Percentiles rank a stretch among this genome's conserved stretches.
Conservation (phyloP, 2,888 invertebrate species). For the Strigamia maritima region DNA sequence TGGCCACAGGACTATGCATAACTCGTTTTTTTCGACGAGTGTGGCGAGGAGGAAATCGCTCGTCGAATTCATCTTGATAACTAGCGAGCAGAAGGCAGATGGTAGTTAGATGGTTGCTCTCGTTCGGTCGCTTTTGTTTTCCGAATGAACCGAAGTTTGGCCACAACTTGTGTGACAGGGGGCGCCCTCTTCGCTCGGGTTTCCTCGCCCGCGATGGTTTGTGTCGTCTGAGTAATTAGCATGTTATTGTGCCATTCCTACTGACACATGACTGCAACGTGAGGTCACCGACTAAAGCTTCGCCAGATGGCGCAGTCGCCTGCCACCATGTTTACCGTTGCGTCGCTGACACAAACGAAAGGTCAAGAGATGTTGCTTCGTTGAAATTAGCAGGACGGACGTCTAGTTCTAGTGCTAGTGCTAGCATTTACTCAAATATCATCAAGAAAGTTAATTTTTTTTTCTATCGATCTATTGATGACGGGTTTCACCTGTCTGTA, state of each 20-base stretch:
- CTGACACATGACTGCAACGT: constrained; percentile 16
- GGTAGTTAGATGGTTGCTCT: no score
- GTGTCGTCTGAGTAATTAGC: constrained; percentile 18
- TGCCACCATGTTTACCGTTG: background rate
- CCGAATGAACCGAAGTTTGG: background rate
- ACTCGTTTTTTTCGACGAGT: no score
- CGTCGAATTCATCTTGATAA: constrained; percentile 3
- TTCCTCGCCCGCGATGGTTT: background rate
- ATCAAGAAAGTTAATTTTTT: no score
- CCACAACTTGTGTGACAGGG: background rate
- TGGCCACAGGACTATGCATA: no score
- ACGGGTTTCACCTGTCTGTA: no score
- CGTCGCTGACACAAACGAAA: background rate
- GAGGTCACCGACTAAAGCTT: background rate
- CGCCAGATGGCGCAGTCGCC: constrained; percentile 7
- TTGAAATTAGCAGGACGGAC: constrained; percentile 6
- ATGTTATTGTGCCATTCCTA: constrained; percentile 15
- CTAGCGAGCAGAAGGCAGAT: background rate
- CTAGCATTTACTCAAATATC: no score
- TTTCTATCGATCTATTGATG: no score
- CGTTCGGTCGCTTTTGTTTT: background rate
- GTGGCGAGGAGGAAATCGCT: no score
- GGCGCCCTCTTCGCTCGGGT: constrained; percentile 1
- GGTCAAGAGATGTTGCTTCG: constrained; percentile 1
- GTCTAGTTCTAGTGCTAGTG: no score